Conservation (phyloP, 2,797 vertebrate genomes). For the Rhinophrynus dorsalis region DNA sequence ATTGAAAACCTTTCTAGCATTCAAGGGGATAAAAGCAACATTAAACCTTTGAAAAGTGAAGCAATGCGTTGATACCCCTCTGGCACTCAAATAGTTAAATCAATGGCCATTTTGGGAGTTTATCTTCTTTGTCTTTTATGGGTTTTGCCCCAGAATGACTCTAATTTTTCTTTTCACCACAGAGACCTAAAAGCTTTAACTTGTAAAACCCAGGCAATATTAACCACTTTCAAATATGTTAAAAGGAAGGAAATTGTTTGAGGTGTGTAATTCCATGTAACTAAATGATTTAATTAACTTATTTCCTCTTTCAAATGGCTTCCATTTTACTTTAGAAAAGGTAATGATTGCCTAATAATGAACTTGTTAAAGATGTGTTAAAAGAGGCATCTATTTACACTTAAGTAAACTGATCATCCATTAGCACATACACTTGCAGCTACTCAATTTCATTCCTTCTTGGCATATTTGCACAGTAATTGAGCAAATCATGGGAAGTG, state of each 20-base stretch:
- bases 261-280: constrained; percentile 42
- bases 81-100: too few relatives aligned
- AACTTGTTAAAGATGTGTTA: constrained; percentile 47
- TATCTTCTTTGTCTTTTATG: too few relatives aligned
- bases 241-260: constrained; percentile 38
- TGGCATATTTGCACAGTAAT: constrained; percentile 36
- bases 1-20: too few relatives aligned
- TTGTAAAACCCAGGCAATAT: constrained; percentile 11
- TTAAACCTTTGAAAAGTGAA: too few relatives aligned
- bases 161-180: too few relatives aligned
- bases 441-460: constrained; percentile 13
- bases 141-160: too few relatives aligned
- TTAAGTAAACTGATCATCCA: constrained; percentile 36
- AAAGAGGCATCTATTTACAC: constrained; percentile 23
- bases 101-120: too few relatives aligned
- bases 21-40: too few relatives aligned
- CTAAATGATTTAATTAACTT: constrained; percentile 44
- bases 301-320: constrained; percentile 38
- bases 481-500: constrained; percentile 13
- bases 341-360: constrained; percentile 49
- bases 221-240: not conserved
- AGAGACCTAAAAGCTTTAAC: too few relatives aligned
- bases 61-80: too few relatives aligned
- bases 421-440: constrained; percentile 40
- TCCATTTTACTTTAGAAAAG: constrained; percentile 38